Evolutionary conservation across 1,140 invertebrate genomes (phyloP), one percentile per base, ranked within the genome.

Genomic region (Halictus rubicundus): DNA sequence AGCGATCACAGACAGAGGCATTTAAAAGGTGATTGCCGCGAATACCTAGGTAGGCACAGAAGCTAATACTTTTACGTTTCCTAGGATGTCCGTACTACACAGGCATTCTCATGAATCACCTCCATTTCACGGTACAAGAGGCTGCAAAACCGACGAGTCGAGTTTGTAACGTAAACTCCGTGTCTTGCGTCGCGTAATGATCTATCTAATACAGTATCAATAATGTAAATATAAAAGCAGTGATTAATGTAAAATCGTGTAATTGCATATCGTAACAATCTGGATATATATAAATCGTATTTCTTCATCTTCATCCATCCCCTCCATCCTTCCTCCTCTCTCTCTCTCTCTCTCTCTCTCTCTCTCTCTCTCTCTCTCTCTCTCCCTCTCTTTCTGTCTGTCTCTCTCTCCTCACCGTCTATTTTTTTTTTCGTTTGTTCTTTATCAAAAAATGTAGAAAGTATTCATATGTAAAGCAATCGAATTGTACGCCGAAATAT

Each of bases 1-100:
- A 91, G 84, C 86, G 82, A 91, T 91, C 90, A 90, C 91, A 91
- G 88, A 90, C 83, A 88, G 87, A 90, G 84, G 85, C 87, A 86
- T 91, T 88, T 73, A 59, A 79, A 78, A 86, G 78, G 80, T 79
- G 81, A 84, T 49, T 78, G 59, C 65, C 85, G 82, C 69, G 81
- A 89, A 88, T 82, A 81, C 81, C 85, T 83, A 76, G 27, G 54
- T 75, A 76, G 80, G 74, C 72, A 80, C 84, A 81, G 80, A 87
- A 68, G 82, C 84, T 90, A 88, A 90, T 88, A 90, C 85, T 90
- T 86, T 87, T 82, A 78, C 32, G 68, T 80, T 81, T 78, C 75
- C 69, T 85, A 88, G 61, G 69, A 85, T 88, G 81, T 74, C 78
- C 61, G 81, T 78, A 83, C 59, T 78, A 80, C 77, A 21, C 46